Conservation (phyloP, 2,888 invertebrate species). For the Chrysomela aeneicollis region DNA sequence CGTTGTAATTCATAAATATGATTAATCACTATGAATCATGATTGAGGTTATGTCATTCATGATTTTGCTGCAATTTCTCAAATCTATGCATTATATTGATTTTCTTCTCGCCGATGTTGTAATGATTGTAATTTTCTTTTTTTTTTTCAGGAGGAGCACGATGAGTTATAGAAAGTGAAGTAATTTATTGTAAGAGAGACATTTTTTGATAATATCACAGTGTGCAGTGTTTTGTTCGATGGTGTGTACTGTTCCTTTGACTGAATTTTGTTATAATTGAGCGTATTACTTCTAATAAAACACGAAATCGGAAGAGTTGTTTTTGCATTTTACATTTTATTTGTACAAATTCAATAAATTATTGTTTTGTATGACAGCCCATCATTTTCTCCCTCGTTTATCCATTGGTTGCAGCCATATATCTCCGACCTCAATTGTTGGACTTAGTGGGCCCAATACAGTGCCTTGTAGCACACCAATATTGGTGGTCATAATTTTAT, state of each 20-base stretch:
- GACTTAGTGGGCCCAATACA: too few species aligned
- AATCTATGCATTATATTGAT: too few species aligned
- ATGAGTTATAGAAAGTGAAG: constrained; percentile 64
- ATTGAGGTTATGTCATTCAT: too few species aligned
- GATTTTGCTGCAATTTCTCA: too few species aligned
- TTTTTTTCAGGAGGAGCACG: constrained; percentile 63
- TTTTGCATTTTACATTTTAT: constrained; percentile 45
- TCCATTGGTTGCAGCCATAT: neutral
- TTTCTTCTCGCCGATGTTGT: too few species aligned
- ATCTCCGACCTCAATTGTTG: too few species aligned
- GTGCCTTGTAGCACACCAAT: too few species aligned
- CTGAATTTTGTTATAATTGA: constrained; percentile 59
- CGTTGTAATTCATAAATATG: too few species aligned
- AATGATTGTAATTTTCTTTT: constrained; percentile 8
- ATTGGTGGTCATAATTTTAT: too few species aligned
- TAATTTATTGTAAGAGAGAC: constrained; percentile 50
- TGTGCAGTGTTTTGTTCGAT: constrained; percentile 59
- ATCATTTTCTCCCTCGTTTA: constrained; percentile 25
- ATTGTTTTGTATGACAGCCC: constrained; percentile 44
- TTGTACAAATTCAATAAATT: constrained; percentile 51
- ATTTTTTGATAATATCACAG: constrained; percentile 57
- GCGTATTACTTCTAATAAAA: constrained; percentile 56
- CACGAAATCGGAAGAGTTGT: constrained; percentile 47
- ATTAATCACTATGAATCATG: too few species aligned
- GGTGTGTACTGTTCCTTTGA: constrained; percentile 59